Evolutionary conservation across 2,888 invertebrate genomes (phyloP).

Genomic region (Euplagia quadripunctaria): DNA sequence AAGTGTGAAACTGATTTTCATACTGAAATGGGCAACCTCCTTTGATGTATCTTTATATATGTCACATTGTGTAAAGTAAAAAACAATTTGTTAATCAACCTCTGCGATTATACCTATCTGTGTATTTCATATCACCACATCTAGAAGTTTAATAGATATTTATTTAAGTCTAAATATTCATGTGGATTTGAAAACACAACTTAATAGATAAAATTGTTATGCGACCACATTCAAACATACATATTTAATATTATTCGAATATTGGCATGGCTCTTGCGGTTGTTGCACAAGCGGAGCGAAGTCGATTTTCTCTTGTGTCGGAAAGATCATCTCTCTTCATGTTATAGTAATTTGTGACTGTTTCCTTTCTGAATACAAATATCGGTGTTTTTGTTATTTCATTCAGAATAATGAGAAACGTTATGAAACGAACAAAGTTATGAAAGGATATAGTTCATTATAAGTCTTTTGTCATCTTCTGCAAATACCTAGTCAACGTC

Average conservation of each 20-base stretch:
- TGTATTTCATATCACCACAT: no score
- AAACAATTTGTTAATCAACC: no score
- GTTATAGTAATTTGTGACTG: not conserved
- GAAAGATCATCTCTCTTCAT: slow-evolving; percentile 3
- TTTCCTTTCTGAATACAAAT: not conserved
- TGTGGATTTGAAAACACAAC: not conserved
- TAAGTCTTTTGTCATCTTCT: no score
- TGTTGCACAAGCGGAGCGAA: not conserved
- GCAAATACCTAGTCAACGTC: no score
- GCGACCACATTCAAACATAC: not conserved
- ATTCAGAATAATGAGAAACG: not conserved
- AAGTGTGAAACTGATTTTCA: no score
- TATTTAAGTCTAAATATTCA: not conserved
- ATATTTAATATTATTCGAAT: not conserved
- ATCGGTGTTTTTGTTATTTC: not conserved
- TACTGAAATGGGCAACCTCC: no score
- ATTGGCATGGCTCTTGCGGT: not conserved
- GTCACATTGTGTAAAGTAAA: no score
- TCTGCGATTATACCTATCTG: no score
- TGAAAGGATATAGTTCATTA: no score
- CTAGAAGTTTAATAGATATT: no score
- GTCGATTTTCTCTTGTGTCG: not conserved
- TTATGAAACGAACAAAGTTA: not conserved
- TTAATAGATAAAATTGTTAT: not conserved
- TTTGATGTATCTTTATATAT: no score